Conservation (phyloP, 2,113 vertebrate species). For the Elaphurus davidianus region DNA sequence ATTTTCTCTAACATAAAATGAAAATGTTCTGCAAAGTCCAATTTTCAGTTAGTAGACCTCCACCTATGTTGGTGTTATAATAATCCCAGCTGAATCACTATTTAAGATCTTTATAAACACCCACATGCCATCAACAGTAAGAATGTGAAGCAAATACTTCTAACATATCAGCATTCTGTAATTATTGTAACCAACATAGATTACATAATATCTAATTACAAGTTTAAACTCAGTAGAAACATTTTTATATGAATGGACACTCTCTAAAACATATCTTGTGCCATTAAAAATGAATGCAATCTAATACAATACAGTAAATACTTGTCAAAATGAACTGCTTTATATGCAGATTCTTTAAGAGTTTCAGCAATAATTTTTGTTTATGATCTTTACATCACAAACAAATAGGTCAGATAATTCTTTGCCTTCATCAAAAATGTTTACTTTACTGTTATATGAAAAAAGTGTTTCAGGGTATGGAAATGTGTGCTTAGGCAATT, state of each 20-base stretch:
- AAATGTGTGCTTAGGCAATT: not conserved
- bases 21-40: conserved; percentile 31
- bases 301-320: conserved; percentile 36
- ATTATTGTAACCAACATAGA: conserved; percentile 39
- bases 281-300: conserved; percentile 24
- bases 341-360: not conserved
- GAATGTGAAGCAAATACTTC: conserved; percentile 39
- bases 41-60: conserved; percentile 27
- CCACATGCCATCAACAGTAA: conserved; percentile 18
- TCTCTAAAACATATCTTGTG: conserved; percentile 1
- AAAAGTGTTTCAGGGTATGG: not conserved
- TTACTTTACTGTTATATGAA: conserved; percentile 13
- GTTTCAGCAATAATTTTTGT: conserved; percentile 7
- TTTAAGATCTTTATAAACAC: conserved; percentile 10
- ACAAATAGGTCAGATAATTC: conserved; percentile 17
- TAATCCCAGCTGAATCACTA: not conserved
- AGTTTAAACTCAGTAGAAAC: conserved; percentile 26
- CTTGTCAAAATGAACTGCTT: conserved; percentile 39
- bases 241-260: conserved; percentile 9
- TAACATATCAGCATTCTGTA: not conserved
- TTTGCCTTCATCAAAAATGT: conserved; percentile 28
- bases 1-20: conserved; percentile 43
- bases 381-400: conserved; percentile 49
- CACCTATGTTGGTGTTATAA: conserved; percentile 7
- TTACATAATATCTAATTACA: conserved; percentile 34